These are phyloP conservation scores for Diphyllodes magnificus DNA, from an alignment of 2,113 vertebrate genomes.

Conservation along the genomic window DNA sequence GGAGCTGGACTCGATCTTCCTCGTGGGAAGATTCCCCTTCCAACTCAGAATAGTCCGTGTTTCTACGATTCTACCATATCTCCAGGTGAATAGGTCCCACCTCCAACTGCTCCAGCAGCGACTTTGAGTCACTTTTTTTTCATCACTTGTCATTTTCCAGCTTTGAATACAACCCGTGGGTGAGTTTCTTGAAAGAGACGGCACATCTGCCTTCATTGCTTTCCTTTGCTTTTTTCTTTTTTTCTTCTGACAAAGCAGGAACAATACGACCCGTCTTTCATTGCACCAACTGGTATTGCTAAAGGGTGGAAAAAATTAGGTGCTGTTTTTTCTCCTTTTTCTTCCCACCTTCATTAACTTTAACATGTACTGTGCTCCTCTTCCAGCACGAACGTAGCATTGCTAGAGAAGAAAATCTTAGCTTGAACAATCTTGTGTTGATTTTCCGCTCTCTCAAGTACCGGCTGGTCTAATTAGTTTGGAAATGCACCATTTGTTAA, in stretches of 20 bases:
- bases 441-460: not conserved
- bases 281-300: not conserved
- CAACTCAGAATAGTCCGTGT: fast-evolving
- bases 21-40: not conserved
- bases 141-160: not conserved
- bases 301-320: not conserved
- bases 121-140: not conserved
- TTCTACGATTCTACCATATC: not conserved
- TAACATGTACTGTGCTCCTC: not conserved
- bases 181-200: not conserved
- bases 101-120: not conserved
- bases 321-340: not conserved
- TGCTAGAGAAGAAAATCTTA: not conserved
- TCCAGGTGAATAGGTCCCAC: not conserved
- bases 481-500: not conserved
- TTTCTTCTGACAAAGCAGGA: not conserved
- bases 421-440: not conserved
- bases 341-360: not conserved
- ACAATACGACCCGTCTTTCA: not conserved
- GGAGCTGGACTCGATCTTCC: fast-evolving
- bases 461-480: conserved; percentile 9
- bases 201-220: not conserved
- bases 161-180: not conserved
- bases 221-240: not conserved
- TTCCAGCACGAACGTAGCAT: fast-evolving